Evolutionary conservation across 2,113 vertebrate genomes (phyloP).

Genomic region (Struthidea cinerea): DNA sequence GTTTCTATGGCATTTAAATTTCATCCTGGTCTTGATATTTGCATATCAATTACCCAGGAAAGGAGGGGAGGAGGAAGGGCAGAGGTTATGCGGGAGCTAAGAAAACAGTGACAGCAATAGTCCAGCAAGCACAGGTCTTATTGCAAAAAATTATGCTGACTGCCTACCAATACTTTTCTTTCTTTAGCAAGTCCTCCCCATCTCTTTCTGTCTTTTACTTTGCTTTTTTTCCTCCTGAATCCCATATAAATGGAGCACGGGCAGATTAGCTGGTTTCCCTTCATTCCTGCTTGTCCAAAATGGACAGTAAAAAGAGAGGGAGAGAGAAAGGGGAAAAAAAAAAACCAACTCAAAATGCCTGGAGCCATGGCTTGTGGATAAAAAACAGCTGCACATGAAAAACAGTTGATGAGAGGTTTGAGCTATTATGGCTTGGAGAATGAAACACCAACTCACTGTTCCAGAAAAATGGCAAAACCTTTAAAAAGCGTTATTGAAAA

Average conservation of each 20-base stretch:
- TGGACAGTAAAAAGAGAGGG: constrained; percentile 8
- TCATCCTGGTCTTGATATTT: constrained; percentile 29
- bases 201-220: neutral
- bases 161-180: neutral
- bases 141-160: neutral
- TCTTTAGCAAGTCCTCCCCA: neutral
- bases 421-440: constrained; percentile 21
- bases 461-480: neutral
- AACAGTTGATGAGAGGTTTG: constrained; percentile 48
- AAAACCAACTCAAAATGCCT: neutral
- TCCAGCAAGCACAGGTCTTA: neutral
- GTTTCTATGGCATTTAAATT: constrained; percentile 10
- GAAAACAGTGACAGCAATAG: neutral
- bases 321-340: neutral
- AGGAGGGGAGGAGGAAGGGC: neutral
- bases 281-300: constrained; percentile 68
- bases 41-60: neutral
- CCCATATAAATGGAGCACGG: constrained; percentile 5
- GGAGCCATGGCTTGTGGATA: constrained; percentile 45
- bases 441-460: constrained; percentile 13
- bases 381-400: constrained; percentile 52
- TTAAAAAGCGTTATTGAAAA: neutral
- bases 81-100: constrained; percentile 4
- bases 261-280: constrained; percentile 67
- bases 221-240: neutral